These are phyloP conservation scores for Calycopis cecrops DNA, from an alignment of 1,140 invertebrate species.

Conservation along the genomic window DNA sequence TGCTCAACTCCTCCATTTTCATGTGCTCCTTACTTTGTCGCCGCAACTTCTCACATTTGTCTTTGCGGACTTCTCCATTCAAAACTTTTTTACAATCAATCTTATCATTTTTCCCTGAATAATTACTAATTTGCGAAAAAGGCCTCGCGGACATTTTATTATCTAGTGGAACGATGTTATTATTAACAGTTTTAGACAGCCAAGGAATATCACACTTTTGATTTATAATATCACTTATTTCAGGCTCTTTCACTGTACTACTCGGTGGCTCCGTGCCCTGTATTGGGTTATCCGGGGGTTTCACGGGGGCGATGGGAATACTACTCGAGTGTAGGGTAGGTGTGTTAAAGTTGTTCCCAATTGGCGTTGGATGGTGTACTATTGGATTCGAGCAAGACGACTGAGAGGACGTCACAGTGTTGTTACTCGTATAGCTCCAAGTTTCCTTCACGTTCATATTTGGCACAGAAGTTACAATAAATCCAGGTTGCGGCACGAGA, in stretches of 20 bases:
- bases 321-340: conserved; percentile 61
- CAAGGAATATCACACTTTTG: conserved; percentile 68
- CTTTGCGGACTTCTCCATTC: conserved; percentile 20
- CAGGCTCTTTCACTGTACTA: conserved; percentile 62
- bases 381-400: conserved; percentile 55
- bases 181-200: conserved; percentile 69
- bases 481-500: conserved; percentile 66
- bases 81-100: conserved; percentile 29
- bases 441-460: conserved; percentile 72
- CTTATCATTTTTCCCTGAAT: conserved; percentile 50
- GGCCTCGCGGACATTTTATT: conserved; percentile 59
- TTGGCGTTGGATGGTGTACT: conserved; percentile 50
- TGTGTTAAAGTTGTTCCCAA: conserved; percentile 45
- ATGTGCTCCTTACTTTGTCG: conserved; percentile 31
- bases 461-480: conserved; percentile 71
- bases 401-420: conserved; percentile 47
- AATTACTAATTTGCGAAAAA: conserved; percentile 63
- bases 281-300: conserved; percentile 67
- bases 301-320: conserved; percentile 64
- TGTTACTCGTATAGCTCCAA: conserved; percentile 62
- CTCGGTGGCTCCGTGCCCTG: conserved; percentile 66
- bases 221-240: conserved; percentile 44
- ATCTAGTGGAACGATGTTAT: conserved; percentile 65
- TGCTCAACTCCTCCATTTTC: conserved; percentile 60
- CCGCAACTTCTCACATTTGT: neutral